Evolutionary conservation across 92 coral and sea anemone species (phyloP).

Genomic region (Desmophyllum pertusum): DNA sequence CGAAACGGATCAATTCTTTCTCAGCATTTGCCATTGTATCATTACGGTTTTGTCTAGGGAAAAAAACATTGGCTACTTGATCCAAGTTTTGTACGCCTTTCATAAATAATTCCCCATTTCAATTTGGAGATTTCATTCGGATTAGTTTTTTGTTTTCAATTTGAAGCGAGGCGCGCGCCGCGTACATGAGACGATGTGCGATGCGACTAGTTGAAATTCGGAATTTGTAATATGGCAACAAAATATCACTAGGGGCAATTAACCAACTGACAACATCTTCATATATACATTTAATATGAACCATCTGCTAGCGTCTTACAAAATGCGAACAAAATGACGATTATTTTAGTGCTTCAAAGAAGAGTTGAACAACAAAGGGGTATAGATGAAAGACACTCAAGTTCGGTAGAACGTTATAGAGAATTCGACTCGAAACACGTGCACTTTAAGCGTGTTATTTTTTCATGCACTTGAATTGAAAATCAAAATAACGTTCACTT

Average conservation of each 20-base stretch:
- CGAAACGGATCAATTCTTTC: neutral
- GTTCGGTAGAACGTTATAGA: constrained; percentile 7
- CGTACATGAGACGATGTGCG: too few relatives aligned
- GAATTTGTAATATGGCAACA: constrained; percentile 14
- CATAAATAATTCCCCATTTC: neutral
- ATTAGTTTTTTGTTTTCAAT: neutral
- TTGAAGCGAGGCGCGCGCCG: too few relatives aligned
- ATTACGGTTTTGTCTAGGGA: neutral
- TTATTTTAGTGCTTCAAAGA: constrained; percentile 40
- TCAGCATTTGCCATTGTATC: neutral
- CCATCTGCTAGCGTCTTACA: constrained; percentile 41
- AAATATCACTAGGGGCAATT: constrained; percentile 7
- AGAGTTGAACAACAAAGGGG: constrained; percentile 14
- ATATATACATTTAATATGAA: neutral
- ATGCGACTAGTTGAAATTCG: neutral
- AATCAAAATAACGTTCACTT: neutral
- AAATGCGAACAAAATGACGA: constrained; percentile 20
- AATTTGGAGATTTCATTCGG: neutral
- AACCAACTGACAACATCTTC: constrained; percentile 21
- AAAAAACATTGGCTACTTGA: neutral
- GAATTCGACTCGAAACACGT: constrained; percentile 30
- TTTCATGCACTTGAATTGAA: constrained; percentile 7
- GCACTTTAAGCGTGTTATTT: constrained; percentile 3
- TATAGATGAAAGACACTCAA: constrained; percentile 39
- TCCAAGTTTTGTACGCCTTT: neutral